These are phyloP conservation scores for Antitype chi DNA, from an alignment of 2,888 invertebrate species.

Conservation along the genomic window DNA sequence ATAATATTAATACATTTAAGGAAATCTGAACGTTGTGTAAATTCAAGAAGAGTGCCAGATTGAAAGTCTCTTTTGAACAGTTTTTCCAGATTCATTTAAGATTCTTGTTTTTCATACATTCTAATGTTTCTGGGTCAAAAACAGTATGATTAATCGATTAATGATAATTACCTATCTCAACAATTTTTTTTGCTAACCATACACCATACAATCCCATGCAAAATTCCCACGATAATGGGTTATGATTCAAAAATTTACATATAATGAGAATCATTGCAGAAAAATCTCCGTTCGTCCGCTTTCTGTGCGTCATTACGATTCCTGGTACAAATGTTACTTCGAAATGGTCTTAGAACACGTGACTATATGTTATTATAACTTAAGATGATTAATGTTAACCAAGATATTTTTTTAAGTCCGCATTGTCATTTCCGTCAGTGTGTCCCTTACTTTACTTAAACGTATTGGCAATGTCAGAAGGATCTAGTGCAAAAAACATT, in stretches of 20 bases:
- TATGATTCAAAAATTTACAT: constrained; percentile 85
- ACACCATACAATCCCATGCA: constrained; percentile 58
- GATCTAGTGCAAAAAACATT: constrained; percentile 14
- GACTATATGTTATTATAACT: constrained; percentile 38
- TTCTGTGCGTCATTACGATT: constrained; percentile 80
- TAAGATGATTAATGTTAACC: constrained; percentile 58
- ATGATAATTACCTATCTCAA: neutral
- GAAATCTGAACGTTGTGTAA: neutral
- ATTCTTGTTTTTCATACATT: neutral
- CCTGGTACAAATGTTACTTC: constrained; percentile 72
- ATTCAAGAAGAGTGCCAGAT: neutral
- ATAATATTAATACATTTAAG: neutral
- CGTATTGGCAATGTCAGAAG: constrained; percentile 20
- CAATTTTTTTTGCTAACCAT: constrained; percentile 47
- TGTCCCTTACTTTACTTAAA: constrained; percentile 1
- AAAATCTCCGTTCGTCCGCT: constrained; percentile 86
- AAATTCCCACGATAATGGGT: constrained; percentile 72
- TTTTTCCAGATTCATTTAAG: neutral
- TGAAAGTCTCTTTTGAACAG: neutral
- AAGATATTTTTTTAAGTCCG: constrained; percentile 16
- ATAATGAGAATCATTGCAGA: constrained; percentile 84
- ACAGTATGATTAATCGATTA: neutral
- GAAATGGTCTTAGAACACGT: constrained; percentile 60
- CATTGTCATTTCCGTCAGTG: constrained; percentile 33
- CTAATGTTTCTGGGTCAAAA: neutral